Base-by-base conservation (phyloP, 2,888 invertebrate genomes). In the Carabus problematicus region DNA sequence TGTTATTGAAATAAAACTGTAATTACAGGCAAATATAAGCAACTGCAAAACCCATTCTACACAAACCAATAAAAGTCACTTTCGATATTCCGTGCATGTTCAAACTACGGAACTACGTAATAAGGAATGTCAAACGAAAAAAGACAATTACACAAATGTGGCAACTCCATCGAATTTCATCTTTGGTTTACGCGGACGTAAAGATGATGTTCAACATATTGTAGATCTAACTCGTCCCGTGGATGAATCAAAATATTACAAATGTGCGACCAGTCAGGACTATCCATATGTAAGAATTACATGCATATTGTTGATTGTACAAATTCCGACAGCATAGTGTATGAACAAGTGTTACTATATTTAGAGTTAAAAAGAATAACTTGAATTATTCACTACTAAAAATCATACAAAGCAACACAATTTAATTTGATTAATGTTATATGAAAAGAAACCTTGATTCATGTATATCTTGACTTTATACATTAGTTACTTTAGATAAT, bases 11-110 rank as follows among this genome's bases (percentile, higher is more conserved):
- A 45, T 12, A 45, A 59, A 52, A 64, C 55, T 71, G 67, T 70
- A 67, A 41, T 79, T 80, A n/a, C 79, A 89, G 89, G 87, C 88
- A 0, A 83, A 83, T 56, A 84, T 92, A 74, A 84, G 87, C 3
- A 86, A 85, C 71, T 86, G 88, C 72, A 79, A 81, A 42, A 92
- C 93, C 0, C 87, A 86, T 74, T 89, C 91, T 8, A 88, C 88
- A 0, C 92, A 92, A 81, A 92, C 92, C 0, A 73, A 84, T 71
- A 85, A 87, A 75, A 90, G 90, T 66, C 86, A 88, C 75, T 85
- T 88, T 71, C 84, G 88, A 54, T 88, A 88, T 73, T 84, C 86
- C 56, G 85, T 85, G 40, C 73, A 72, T 45, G 85, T 87, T 11
- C 92, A 93, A 81, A 90, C 90, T 0, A 82, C 83, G 72, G 78